phyloP scores from a whole-genome alignment of 1,140 invertebrate genomes.

The Pseudomyrmex flavicornis region DNA sequence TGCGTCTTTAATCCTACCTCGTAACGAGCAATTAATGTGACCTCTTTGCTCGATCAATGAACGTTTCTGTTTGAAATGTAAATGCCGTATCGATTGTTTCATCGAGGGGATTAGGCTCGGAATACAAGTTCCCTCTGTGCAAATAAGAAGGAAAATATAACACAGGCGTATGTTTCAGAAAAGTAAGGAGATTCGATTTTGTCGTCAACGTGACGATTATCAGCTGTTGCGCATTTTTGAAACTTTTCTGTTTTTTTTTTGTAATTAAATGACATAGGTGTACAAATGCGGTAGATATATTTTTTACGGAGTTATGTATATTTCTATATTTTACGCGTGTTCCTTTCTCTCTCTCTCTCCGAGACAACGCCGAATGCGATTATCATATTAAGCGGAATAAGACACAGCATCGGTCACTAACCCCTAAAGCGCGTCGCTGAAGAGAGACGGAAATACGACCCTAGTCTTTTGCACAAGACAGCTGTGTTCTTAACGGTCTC shows the following conservation, averaged over 20 bases:
- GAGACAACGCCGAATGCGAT: neutral
- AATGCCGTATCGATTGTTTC: no score
- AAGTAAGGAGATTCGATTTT: neutral
- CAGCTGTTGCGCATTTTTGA: no score
- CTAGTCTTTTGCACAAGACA: constrained; percentile 61
- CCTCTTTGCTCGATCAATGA: neutral
- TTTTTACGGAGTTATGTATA: no score
- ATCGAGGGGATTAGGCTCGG: neutral
- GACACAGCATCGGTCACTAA: constrained; percentile 42
- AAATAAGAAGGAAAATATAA: neutral
- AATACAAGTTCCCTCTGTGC: neutral
- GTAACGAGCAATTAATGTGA: constrained; percentile 6
- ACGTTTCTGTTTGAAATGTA: no score
- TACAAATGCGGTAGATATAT: no score
- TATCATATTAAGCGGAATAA: constrained; percentile 22
- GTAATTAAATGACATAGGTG: no score
- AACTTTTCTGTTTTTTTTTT: no score
- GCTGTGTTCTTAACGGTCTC: constrained; percentile 77
- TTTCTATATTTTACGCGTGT: neutral
- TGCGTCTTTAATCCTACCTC: constrained; percentile 19
- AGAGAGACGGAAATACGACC: constrained; percentile 27
- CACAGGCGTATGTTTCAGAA: neutral
- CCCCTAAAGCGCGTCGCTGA: constrained; percentile 30
- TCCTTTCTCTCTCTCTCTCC: neutral
- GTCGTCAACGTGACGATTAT: no score